Conservation (phyloP, 2,797 vertebrate genomes). For the Microctenopoma stevenorrisi region DNA sequence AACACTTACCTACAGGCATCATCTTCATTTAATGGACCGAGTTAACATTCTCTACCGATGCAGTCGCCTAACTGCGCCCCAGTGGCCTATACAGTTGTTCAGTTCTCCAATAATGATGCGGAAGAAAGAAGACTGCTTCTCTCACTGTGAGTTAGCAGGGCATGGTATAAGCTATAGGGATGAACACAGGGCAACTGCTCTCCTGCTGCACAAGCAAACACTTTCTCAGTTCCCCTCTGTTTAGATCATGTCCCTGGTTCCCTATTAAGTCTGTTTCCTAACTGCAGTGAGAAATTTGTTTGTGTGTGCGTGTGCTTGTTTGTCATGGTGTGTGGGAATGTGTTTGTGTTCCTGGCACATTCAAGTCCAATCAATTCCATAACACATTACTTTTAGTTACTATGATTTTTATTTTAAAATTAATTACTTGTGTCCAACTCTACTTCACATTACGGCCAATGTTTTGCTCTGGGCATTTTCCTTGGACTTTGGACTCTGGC, state of each 20-base stretch:
- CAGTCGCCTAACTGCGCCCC: constrained; percentile 38
- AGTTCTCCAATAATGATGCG: constrained; percentile 51
- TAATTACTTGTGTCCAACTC: background rate
- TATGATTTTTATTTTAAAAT: background rate
- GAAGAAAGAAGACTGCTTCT: constrained; percentile 35
- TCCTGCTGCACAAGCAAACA: constrained; percentile 57
- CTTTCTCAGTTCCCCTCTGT: constrained; percentile 55
- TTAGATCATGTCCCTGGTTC: constrained; percentile 64
- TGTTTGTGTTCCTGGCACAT: constrained; percentile 23
- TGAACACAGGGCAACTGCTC: constrained; percentile 56
- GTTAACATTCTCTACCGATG: constrained; percentile 47
- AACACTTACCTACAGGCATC: constrained; percentile 34
- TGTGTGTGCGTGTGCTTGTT: constrained; percentile 7
- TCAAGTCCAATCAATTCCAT: constrained; percentile 10
- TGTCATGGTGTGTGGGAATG: constrained; percentile 7
- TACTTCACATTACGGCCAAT: background rate
- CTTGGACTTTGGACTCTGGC: too few relatives aligned
- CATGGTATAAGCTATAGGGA: constrained; percentile 52
- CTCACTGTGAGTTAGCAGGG: constrained; percentile 52
- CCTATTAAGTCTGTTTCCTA: constrained; percentile 72
- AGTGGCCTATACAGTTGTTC: constrained; percentile 49
- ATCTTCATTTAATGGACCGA: constrained; percentile 39
- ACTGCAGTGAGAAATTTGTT: constrained; percentile 51
- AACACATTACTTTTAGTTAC: background rate
- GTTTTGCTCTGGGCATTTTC: background rate